Conservation (phyloP, 2,888 invertebrate species). For the Apeira syringaria region DNA sequence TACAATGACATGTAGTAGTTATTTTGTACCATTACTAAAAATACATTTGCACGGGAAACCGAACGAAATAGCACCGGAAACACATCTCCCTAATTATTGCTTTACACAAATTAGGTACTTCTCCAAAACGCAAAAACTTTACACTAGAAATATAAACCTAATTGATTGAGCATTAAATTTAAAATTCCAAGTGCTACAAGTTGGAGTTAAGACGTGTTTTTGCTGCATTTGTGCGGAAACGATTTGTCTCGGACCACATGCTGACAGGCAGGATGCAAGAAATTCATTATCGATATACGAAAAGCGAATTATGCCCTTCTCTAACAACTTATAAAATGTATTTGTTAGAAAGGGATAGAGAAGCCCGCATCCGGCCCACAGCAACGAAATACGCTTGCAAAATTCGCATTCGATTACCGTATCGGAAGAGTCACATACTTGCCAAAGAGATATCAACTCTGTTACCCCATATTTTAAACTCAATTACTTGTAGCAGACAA, state of each 20-base stretch:
- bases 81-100: constrained; percentile 63
- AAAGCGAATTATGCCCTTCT: constrained; percentile 50
- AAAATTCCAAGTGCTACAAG: background rate
- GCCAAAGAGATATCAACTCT: too few relatives aligned
- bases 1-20: too few relatives aligned
- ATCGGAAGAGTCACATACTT: background rate
- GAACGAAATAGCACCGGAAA: constrained; percentile 67
- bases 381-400: constrained; percentile 48
- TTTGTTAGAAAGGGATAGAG: constrained; percentile 38
- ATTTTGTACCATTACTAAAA: constrained; percentile 54
- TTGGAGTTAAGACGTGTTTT: constrained; percentile 14
- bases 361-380: constrained; percentile 45
- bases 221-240: constrained; percentile 57
- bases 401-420: background rate
- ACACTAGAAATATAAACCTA: constrained; percentile 24
- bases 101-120: constrained; percentile 22
- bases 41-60: constrained; percentile 73
- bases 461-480: too few relatives aligned
- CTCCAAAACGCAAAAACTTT: constrained; percentile 27
- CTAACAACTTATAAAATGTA: constrained; percentile 5
- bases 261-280: constrained; percentile 76
- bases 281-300: constrained; percentile 72
- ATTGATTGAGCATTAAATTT: background rate
- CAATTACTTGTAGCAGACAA: too few relatives aligned
- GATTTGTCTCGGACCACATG: constrained; percentile 78